Conservation (phyloP, 1,140 invertebrate species). For the Eufriesea mexicana region DNA sequence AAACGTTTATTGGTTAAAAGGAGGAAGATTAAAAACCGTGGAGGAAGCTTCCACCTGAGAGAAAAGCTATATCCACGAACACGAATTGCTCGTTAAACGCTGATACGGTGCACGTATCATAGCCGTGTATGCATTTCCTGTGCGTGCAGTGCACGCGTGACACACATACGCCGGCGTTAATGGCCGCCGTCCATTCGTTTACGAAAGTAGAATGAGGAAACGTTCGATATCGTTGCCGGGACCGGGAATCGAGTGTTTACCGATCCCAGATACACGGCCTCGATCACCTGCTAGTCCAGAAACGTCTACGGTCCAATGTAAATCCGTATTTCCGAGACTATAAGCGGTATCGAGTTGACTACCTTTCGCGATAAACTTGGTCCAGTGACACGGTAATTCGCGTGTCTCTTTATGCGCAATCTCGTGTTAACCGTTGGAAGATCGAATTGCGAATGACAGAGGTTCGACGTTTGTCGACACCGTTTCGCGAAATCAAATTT, state of each 20-base stretch:
- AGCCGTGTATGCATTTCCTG: conserved; percentile 6
- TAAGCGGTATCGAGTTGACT: conserved; percentile 26
- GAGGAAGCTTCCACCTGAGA: not conserved
- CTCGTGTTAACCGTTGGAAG: not conserved
- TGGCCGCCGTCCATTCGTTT: conserved; percentile 37
- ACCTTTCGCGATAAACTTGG: conserved; percentile 29
- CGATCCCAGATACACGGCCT: conserved; percentile 34
- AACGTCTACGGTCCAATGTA: conserved; percentile 19
- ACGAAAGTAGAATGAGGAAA: conserved; percentile 37
- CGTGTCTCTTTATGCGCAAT: not conserved
- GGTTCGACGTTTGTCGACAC: too few relatives aligned
- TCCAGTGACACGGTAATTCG: not conserved
- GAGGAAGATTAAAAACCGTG: not conserved
- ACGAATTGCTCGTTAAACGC: not conserved
- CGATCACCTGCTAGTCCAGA: conserved; percentile 29
- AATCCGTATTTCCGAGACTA: not conserved
- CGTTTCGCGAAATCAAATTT: too few relatives aligned
- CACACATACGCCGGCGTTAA: not conserved
- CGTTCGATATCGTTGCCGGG: conserved; percentile 36
- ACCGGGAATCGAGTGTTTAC: conserved; percentile 19
- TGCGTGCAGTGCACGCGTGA: not conserved
- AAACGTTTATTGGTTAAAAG: not conserved
- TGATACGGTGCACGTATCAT: not conserved
- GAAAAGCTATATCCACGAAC: conserved; percentile 2
- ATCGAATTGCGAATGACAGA: not conserved